phyloP scores from a whole-genome alignment of 2,888 invertebrate genomes.

The Eugnorisma glareosa region DNA sequence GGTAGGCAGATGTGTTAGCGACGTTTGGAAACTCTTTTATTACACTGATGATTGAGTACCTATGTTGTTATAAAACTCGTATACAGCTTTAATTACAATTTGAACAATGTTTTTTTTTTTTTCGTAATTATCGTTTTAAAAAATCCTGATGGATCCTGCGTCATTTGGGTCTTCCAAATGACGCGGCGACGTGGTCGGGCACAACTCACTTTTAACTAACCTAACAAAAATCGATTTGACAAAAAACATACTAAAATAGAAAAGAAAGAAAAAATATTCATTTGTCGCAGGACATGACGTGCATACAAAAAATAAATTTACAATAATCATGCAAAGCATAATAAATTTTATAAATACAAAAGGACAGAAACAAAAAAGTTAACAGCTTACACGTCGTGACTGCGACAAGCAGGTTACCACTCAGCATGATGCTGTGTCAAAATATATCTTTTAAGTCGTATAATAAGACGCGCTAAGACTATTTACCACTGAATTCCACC shows the following conservation, averaged over 20 bases:
- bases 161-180: no score
- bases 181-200: no score
- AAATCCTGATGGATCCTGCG: no score
- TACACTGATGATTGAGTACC: neutral
- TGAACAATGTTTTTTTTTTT: neutral
- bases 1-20: conserved; percentile 8
- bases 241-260: neutral
- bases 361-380: no score
- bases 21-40: neutral
- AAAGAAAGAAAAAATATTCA: no score
- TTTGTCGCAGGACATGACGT: no score
- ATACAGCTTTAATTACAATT: neutral
- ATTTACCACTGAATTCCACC: neutral
- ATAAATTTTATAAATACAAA: no score
- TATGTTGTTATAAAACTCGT: neutral
- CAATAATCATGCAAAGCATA: no score
- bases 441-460: neutral
- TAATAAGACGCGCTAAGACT: neutral
- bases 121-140: neutral
- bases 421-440: no score
- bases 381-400: no score
- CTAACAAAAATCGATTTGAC: neutral
- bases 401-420: no score
- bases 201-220: neutral
- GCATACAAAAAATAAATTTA: no score